Base-by-base conservation (phyloP, 2,888 invertebrate genomes). In the Tholera decimalis region DNA sequence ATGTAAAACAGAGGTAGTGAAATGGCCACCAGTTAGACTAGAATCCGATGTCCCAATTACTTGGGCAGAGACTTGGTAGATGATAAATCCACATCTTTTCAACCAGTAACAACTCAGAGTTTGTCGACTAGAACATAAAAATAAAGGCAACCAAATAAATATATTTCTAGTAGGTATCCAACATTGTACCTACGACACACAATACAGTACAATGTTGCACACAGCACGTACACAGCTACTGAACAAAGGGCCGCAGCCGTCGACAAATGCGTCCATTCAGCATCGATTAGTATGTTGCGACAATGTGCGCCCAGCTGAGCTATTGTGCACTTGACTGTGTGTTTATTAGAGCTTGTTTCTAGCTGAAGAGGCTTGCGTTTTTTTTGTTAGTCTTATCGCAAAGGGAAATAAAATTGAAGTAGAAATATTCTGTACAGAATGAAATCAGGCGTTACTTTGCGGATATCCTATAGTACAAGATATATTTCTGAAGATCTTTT, bases 261-360 rank as follows among this genome's bases (percentile, higher is more conserved):
- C 39, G 69, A 70, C 69, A 70, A 69, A 69, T 62, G 55, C 15
- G 50, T 55, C 22, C 55, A 62, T 69, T 61, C 70, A 51, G 15
- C 50, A 20, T 55, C 55, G 69, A 69, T 69, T 69, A 69, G 30
- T 50, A 57, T 22, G 5, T 1, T 15, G 24, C 26, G n/a, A 24
- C 28, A 35, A 28, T 63, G 53, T 62, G 49, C 35, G 22, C 7
- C 15, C 44, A 37, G 35, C 44, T 41, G 55, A 28, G 22, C 66
- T 28, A 28, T 66, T 66, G 65, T 66, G 33, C 22, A 11, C 18
- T 39, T 13, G 6, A 13, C 26, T 22, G 13, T 41, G 46, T 47
- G 47, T 49, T 26, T 41, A 22, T 55, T 47, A 18, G 5, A 8
- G n/a, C 37, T 64, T 9, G 11, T 35, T 43, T 43, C 9, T 4